Evolutionary conservation across 2,797 vertebrate species (phyloP).

Genomic region (Vultur gryphus): DNA sequence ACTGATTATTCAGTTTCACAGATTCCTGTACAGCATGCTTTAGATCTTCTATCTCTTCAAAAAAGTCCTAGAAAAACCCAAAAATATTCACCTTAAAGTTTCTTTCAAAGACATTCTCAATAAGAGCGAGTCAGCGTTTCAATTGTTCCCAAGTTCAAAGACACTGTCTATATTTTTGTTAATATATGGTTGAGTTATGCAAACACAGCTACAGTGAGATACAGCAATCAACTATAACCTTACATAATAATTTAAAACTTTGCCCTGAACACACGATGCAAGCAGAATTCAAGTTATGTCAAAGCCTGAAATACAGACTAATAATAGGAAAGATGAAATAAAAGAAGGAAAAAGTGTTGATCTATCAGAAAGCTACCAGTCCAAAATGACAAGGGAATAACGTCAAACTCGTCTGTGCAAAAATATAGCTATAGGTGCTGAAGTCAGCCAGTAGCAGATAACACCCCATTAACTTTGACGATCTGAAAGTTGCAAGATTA

Average conservation of each 20-base stretch:
- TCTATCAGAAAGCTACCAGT: not conserved
- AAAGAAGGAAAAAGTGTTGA: not conserved
- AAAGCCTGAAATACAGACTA: not conserved
- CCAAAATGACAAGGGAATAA: not conserved
- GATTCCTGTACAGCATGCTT: conserved; percentile 63
- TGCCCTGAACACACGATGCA: not conserved
- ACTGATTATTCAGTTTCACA: conserved; percentile 61
- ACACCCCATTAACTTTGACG: too few relatives aligned
- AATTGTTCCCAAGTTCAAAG: not conserved
- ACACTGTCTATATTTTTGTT: not conserved
- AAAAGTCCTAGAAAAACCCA: conserved; percentile 64
- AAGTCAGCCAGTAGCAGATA: not conserved
- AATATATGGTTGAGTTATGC: not conserved
- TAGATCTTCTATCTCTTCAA: conserved; percentile 71
- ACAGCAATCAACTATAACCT: not conserved
- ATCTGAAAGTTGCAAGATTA: not conserved
- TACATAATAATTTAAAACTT: not conserved
- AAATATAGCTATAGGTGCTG: accelerated
- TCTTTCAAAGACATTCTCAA: not conserved
- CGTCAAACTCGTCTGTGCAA: not conserved
- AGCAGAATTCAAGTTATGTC: not conserved
- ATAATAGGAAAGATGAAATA: not conserved
- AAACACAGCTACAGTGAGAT: not conserved
- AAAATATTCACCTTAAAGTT: not conserved
- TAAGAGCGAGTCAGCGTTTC: not conserved